Base-by-base conservation (phyloP, 1,140 invertebrate species). In the Teleopsis dalmanni region DNA sequence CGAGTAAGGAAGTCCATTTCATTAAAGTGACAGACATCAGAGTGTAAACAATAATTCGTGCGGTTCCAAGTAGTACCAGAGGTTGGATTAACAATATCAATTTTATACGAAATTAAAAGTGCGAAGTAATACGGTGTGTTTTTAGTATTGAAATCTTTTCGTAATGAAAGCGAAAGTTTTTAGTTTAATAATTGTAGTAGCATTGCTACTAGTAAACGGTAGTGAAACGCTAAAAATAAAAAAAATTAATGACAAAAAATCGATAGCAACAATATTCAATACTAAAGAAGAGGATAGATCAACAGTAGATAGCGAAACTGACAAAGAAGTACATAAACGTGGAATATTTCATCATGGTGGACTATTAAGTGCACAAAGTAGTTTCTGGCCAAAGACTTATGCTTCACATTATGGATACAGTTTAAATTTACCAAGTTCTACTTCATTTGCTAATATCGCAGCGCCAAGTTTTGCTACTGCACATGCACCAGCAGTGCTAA, bases 1-100 rank as follows among this genome's bases (percentile, higher is more conserved):
- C 54, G 23, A 55, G 55, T 54, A 57, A 60, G 64, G 64, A 67
- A 67, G 64, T 66, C 60, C 54, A 58, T 62, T 67, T 67, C 58
- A 67, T 67, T 67, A 57, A 1, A 37, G 35, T 19, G 21, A 16
- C 7, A n/a, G n/a, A 22, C 5, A 38, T 3, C 18, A 29, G 21
- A 21, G 13, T 11, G 3, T 16, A 14, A 23, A 43, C 18, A 18
- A 29, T 14, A 43, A n/a, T n/a, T n/a, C n/a, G n/a, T n/a, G n/a
- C n/a, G n/a, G n/a, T n/a, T n/a, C n/a, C n/a, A n/a, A n/a, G n/a
- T n/a, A n/a, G n/a, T n/a, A n/a, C n/a, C n/a, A n/a, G n/a, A n/a
- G n/a, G n/a, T n/a, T n/a, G n/a, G n/a, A n/a, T n/a, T n/a, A n/a
- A n/a, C n/a, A n/a, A n/a, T n/a, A n/a, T n/a, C n/a, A n/a, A n/a